Base-by-base conservation (phyloP, 2,888 invertebrate genomes). In the Idaea straminata region DNA sequence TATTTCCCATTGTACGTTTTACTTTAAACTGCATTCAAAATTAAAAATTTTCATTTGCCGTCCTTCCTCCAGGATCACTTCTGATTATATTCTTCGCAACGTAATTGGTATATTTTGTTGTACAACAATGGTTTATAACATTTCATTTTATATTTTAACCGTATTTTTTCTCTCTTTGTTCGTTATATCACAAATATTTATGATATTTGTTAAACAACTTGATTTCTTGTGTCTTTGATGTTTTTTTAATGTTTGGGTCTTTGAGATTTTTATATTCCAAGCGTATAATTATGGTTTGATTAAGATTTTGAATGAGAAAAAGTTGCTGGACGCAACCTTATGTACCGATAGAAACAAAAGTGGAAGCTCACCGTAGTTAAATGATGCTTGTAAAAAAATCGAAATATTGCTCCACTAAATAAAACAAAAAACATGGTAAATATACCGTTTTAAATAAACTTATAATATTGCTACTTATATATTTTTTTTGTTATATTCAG, bases 11-110 rank as follows among this genome's bases (percentile, higher is more conserved):
- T 36, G 36, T 47, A 47, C 47, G 10, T 47, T 47, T 47, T 83
- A 85, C 88, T 87, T 89, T 87, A 91, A 92, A 92, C 91, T 92
- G 92, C 92, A 92, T 92, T 92, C 91, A 87, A 83, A 91, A 92
- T 92, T 92, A 92, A 92, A 92, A 92, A 77, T 87, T 88, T 89
- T 91, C 91, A 91, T 92, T 89, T 86, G 81, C 77, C 79, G 74
- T 81, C 82, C 83, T 83, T 82, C 81, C 72, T 67, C 69, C 74
- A 79, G 83, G 85, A 91, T 91, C 91, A 89, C 87, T 91, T 89
- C 86, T 91, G 90, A 91, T 91, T 89, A 91, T 88, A 89, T 89
- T 87, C 80, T 75, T 88, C 88, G 86, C 89, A 85, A 89, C 85
- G 83, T 91, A 91, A 92, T 92, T 91, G 91, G 91, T 84, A 91